Evolutionary conservation across 2,888 invertebrate species (phyloP), one percentile per base, ranked within the genome.

Genomic region (Drosophila eohydei): DNA sequence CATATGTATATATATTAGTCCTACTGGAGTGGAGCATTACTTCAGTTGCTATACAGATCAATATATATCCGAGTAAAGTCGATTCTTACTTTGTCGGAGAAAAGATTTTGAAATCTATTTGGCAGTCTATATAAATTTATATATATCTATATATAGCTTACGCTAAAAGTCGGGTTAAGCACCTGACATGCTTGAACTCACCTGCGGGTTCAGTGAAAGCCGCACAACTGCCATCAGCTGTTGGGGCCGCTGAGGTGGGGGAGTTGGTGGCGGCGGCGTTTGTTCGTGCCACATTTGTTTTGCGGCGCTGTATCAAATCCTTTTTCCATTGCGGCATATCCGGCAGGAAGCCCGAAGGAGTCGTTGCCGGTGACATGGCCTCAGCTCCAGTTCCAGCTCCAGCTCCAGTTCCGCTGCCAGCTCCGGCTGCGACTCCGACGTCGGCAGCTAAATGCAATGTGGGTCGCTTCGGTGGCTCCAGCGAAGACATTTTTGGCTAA

Each of bases 261-360:
- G 77, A 77, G 56, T 51, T 63, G 21, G 52, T 63, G 21, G 52
- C 75, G 26, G 74, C 75, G n/a, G 78, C 74, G 52, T 87, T 87
- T 48, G 92, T 92, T 76, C 92, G 92, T 61, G 92, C 89, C 70
- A 93, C 91, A 87, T 92, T 91, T 32, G 88, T 88, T 78, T 92
- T 92, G 71, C 96, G 95, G 55, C 96, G 94, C 92, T 96, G 95
- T 92, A 97, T 96, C 92, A 97, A 94, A 93, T 97, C 97, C 90
- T 95, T 95, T 93, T 97, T 97, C 97, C 97, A 97, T 92, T 96
- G 96, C 74, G 97, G 97, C 92, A 96, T 92, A 73, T 91, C 92
- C 66, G 90, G 90, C 78, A 88, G 79, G 58, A 92, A 91, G 7
- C 78, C 74, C 5, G 56, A 50, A 51, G 77, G 67, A 50, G 77